These are phyloP conservation scores for Noctilio leporinus DNA, from an alignment of 2,113 vertebrate genomes.

Conservation along the genomic window DNA sequence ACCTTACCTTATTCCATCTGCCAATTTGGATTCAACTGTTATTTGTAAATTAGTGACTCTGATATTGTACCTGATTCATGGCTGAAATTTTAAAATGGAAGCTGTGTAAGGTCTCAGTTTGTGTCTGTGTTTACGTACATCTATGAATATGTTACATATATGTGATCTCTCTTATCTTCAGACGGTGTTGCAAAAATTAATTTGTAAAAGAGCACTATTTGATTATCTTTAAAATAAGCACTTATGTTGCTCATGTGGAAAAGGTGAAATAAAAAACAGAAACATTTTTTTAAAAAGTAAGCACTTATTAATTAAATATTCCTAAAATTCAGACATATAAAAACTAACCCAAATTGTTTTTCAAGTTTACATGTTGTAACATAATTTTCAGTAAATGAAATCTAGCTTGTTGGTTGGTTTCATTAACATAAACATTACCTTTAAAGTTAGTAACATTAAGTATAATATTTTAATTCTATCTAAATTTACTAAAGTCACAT, in stretches of 20 bases:
- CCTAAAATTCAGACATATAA: neutral
- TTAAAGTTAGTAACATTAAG: rapidly evolving
- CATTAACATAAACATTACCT: too few relatives aligned
- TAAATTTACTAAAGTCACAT: neutral
- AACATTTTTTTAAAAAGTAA: too few relatives aligned
- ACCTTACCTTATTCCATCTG: neutral
- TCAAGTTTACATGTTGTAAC: neutral
- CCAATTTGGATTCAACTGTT: neutral
- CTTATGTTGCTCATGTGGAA: too few relatives aligned
- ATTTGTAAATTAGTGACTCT: neutral
- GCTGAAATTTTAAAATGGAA: neutral
- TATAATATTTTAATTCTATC: too few relatives aligned
- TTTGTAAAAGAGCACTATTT: neutral
- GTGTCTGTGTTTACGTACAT: neutral
- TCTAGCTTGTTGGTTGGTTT: too few relatives aligned
- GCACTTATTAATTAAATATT: neutral
- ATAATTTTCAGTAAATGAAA: neutral
- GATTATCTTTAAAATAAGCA: neutral
- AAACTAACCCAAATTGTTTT: neutral
- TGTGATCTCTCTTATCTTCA: neutral
- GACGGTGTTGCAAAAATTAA: neutral
- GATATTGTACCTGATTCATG: neutral
- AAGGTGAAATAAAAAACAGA: too few relatives aligned
- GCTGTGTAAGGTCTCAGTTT: neutral
- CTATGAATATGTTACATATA: neutral